Base-by-base conservation (phyloP, 37 sponge, comb jelly and placozoan genomes). In the Eunapius fragilis region DNA sequence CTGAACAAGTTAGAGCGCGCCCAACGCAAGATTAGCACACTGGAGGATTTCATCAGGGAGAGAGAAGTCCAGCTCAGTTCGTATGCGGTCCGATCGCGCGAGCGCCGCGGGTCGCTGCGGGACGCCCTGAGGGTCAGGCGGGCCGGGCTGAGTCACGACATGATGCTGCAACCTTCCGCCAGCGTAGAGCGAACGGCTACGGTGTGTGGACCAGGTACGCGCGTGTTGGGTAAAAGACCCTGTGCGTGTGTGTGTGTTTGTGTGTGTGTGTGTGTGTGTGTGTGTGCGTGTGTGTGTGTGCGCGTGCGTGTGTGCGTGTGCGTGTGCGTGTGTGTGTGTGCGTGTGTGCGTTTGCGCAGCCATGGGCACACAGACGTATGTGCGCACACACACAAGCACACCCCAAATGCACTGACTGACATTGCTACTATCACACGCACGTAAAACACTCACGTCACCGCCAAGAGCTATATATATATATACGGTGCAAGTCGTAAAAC, bases 1-100 rank as follows among this genome's bases (percentile, higher is more conserved):
- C 14, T 58, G 45, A 31, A 25, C 26, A 35, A 91, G 72, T 72
- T 91, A 47, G 77, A 80, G 17, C 72, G 47, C 41, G 91, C 91
- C 2, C 86, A 91, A 35, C 49, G 48, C 35, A 86, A 82, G 77
- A 91, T 91, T 22, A n/a, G 68, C 24, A 69, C 87, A 3, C 83
- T 91, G 31, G 91, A 91, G 75, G 87, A 82, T 0, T 91, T 81
- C 74, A 91, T 91, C 13, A 36, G 79, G n/a, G 82, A 91, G 0
- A 68, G 91, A 47, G 91, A 91, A 77, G 77, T 78, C 71, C 82
- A 86, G 47, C 33, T 49, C 25, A 74, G 74, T 25, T 37, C 37
- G n/a, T 28, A 32, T 26, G 45, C 71, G 38, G 7, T n/a, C 30
- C 33, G 67, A 27, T 7, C 47, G 80, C 38, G 82, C 7, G n/a